Evolutionary conservation across 2,797 vertebrate species (phyloP), one percentile per base, ranked within the genome.

Genomic region (Danio aesculapii): DNA sequence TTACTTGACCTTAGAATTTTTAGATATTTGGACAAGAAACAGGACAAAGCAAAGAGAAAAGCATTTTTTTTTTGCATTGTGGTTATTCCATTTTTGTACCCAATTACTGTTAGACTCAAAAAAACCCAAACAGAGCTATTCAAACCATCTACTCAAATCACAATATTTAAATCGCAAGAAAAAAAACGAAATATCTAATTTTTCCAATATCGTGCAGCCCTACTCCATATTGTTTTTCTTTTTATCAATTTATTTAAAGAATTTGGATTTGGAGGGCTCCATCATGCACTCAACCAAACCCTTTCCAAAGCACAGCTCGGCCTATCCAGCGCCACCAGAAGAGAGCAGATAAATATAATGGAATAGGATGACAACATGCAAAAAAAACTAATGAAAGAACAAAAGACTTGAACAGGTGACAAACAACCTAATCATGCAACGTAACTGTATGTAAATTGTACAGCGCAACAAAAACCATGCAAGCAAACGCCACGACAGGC

Each of bases 401-500:
- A 52, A 67, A 68, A 6, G 5, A 39, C 7, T 49, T 16, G 4
- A 78, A 50, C 8, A 47, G 41, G n/a, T 14, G 68, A 19, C 19
- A 53, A 49, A 72, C n/a, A 74, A 58, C 14, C 44, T 14, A 81
- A 46, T n/a, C 1, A 6, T 64, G 68, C 73, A 72, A 49, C 19
- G 19, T 6, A n/a, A 50, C 41, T 64, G 39, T n/a, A n/a, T n/a
- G n/a, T n/a, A n/a, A 39, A 14, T 61, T 50, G 10, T 50, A 8
- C 11, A 47, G 49, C 67, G 72, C 10, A 82, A 46, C 12, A 57
- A 10, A 64, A 19, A 69, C 49, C 52, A 72, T 75, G 59, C 59
- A 77, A 66, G 53, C 62, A 67, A 19, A 66, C 71, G 64, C 52
- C 30, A 66, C 66, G 58, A 57, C 53, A 71, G 12, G 69, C 62